phyloP scores from a whole-genome alignment of 2,797 vertebrate genomes.

The Darevskia nairensis region DNA sequence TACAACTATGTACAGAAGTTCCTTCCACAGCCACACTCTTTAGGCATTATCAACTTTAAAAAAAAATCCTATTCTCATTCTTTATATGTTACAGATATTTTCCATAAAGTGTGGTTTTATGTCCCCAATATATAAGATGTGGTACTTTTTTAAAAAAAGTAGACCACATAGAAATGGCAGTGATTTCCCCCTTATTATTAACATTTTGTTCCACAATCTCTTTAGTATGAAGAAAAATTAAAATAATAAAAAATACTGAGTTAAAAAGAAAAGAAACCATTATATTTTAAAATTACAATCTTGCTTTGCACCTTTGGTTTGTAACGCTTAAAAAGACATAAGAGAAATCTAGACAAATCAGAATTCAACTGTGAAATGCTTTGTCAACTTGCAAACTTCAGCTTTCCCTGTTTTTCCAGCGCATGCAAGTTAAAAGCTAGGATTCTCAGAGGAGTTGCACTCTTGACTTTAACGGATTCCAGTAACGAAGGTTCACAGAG shows the following conservation, averaged over 20 bases:
- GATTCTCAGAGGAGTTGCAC: slow-evolving; percentile 36
- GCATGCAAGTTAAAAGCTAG: slow-evolving; percentile 20
- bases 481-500: slow-evolving; percentile 26
- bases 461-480: slow-evolving; percentile 11
- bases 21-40: slow-evolving; percentile 79
- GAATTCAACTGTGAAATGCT: slow-evolving; percentile 53
- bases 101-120: slow-evolving; percentile 86
- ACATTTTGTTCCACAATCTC: slow-evolving; percentile 78
- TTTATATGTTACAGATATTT: slow-evolving; percentile 71
- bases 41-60: slow-evolving; percentile 75
- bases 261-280: slow-evolving; percentile 74
- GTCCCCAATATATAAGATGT: slow-evolving; percentile 84
- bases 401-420: not conserved
- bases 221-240: slow-evolving; percentile 83
- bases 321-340: slow-evolving; percentile 67
- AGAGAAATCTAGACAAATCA: slow-evolving; percentile 36
- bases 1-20: slow-evolving; percentile 86
- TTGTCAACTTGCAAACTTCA: slow-evolving; percentile 39
- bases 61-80: slow-evolving; percentile 65
- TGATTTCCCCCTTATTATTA: slow-evolving; percentile 78
- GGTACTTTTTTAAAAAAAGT: slow-evolving; percentile 84
- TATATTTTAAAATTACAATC: slow-evolving; percentile 73
- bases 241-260: slow-evolving; percentile 79
- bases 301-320: slow-evolving; percentile 81
- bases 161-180: slow-evolving; percentile 96